Percentiles rank a stretch among this genome's conserved stretches.
phyloP scores from a whole-genome alignment of 1,140 invertebrate species.

The Cherax destructor region DNA sequence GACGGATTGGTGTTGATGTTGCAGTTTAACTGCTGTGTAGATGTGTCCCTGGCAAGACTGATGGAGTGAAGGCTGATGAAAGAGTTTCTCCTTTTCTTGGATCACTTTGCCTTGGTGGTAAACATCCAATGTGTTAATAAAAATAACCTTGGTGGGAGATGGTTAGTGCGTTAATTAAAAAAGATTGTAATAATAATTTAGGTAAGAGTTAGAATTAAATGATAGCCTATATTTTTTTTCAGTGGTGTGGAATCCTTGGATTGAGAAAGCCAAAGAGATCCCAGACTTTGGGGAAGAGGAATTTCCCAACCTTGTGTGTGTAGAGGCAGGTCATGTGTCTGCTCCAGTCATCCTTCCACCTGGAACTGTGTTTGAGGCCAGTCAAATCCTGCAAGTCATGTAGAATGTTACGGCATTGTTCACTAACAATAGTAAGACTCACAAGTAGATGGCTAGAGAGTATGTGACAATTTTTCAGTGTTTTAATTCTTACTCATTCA shows the following conservation, averaged over 20 bases:
- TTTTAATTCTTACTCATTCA: neutral
- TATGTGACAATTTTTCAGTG: neutral
- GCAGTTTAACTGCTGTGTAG: no score
- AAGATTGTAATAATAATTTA: no score
- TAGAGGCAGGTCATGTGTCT: constrained; percentile 92
- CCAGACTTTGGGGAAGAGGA: constrained; percentile 96
- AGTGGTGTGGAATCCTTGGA: constrained; percentile 98
- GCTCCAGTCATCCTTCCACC: constrained; percentile 89
- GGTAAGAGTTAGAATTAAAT: no score
- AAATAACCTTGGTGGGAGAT: no score
- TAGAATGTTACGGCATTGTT: constrained; percentile 62
- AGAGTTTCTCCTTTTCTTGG: no score
- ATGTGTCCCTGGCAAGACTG: no score
- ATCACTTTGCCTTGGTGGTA: no score
- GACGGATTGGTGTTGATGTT: no score
- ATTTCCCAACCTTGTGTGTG: constrained; percentile 95
- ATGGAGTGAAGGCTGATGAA: no score
- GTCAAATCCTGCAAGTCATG: constrained; percentile 89
- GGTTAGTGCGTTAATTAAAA: no score
- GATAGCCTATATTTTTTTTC: constrained; percentile 67
- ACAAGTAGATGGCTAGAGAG: neutral
- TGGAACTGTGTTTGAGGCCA: constrained; percentile 90
- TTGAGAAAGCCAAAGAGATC: constrained; percentile 92
- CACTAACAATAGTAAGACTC: neutral
- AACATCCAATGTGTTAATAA: no score